Evolutionary conservation across 2,888 invertebrate species (phyloP).

Genomic region (Meandrusa payeni): DNA sequence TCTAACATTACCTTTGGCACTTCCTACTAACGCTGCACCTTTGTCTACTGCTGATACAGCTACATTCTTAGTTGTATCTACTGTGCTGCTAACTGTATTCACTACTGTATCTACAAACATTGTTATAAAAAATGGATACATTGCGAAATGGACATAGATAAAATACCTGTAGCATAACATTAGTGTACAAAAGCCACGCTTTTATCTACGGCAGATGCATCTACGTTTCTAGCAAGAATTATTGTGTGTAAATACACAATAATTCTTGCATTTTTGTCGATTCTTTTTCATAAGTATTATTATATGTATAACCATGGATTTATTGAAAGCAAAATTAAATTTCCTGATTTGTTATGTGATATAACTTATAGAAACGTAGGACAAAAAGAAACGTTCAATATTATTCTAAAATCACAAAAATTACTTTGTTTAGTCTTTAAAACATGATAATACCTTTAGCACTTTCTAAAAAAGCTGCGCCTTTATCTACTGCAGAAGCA

Average conservation of each 20-base stretch:
- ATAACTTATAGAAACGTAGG: too few species aligned
- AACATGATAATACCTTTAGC: constrained; percentile 50
- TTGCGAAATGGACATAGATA: neutral
- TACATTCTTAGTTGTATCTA: constrained; percentile 39
- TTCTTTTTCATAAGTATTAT: too few species aligned
- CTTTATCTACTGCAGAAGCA: constrained; percentile 47
- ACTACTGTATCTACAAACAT: constrained; percentile 8
- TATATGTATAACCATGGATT: too few species aligned
- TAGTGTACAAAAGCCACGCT: constrained; percentile 29
- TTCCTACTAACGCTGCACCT: constrained; percentile 39
- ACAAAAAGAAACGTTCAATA: too few species aligned
- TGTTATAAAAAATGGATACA: too few species aligned
- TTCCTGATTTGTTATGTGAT: too few species aligned
- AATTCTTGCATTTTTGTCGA: too few species aligned
- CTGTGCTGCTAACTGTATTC: constrained; percentile 29
- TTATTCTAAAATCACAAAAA: too few species aligned
- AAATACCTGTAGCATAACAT: constrained; percentile 24
- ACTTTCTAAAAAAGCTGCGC: constrained; percentile 40
- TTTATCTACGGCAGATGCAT: constrained; percentile 35
- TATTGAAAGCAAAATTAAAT: too few species aligned
- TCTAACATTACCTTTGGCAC: constrained; percentile 35
- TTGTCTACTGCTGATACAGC: constrained; percentile 37
- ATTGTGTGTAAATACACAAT: too few species aligned
- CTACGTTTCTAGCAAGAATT: constrained; percentile 34
- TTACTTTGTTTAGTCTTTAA: too few species aligned